phyloP scores from a whole-genome alignment of 2,888 invertebrate genomes.

The Drosophila borealis region DNA sequence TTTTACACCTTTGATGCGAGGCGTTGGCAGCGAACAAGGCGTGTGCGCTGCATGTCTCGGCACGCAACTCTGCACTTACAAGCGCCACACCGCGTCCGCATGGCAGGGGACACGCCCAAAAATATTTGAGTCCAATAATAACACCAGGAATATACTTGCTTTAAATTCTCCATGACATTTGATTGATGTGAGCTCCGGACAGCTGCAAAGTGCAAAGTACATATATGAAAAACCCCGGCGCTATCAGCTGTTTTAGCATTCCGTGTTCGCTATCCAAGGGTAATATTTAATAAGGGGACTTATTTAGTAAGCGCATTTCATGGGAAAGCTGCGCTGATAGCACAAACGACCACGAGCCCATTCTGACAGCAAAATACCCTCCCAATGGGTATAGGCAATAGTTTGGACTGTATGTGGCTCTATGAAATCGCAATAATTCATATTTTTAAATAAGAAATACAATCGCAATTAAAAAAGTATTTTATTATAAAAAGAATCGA shows the following conservation, averaged over 20 bases:
- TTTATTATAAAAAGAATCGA: no score
- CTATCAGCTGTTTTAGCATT: constrained; percentile 66
- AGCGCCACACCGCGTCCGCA: constrained; percentile 1
- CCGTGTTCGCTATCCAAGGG: constrained; percentile 70
- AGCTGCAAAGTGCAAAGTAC: constrained; percentile 66
- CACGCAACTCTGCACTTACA: constrained; percentile 75
- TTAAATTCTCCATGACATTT: constrained; percentile 73
- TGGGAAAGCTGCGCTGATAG: constrained; percentile 39
- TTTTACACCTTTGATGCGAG: constrained; percentile 69
- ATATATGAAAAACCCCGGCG: constrained; percentile 1
- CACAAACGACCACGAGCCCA: constrained; percentile 5
- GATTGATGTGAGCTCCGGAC: constrained; percentile 73
- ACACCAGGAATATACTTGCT: constrained; percentile 58
- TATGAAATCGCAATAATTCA: neutral
- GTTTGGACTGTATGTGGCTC: neutral
- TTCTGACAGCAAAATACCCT: constrained; percentile 1
- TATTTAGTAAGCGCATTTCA: constrained; percentile 63
- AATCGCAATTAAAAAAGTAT: no score
- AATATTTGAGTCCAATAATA: constrained; percentile 56
- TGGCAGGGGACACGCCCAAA: constrained; percentile 56
- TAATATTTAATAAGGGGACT: constrained; percentile 68
- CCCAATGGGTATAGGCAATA: neutral
- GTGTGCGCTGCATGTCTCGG: constrained; percentile 59
- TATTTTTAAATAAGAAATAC: no score
- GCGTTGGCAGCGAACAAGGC: constrained; percentile 49